Percentiles rank a stretch among this genome's conserved stretches.
phyloP scores from a whole-genome alignment of 2,888 invertebrate species.

The Dysmachus trigonus region DNA sequence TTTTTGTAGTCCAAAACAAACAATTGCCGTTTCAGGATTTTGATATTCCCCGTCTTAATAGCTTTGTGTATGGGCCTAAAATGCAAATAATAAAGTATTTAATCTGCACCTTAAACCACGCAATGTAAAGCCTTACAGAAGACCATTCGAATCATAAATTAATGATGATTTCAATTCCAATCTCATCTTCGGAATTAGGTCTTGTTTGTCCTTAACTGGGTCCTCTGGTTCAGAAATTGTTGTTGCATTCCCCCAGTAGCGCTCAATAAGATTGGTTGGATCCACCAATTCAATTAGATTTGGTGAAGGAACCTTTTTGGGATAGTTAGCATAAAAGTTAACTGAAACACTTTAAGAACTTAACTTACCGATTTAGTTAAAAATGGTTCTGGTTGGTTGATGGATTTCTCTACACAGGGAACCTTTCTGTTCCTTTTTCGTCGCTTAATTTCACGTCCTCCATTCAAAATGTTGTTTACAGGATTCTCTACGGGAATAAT shows the following conservation, averaged over 20 bases:
- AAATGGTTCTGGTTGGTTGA: conserved; percentile 35
- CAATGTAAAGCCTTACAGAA: background rate
- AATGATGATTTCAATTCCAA: background rate
- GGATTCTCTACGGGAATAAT: background rate
- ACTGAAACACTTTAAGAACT: background rate
- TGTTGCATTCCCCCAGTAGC: no score
- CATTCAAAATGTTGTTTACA: background rate
- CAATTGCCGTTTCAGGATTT: conserved; percentile 47
- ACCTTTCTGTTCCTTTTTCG: conserved; percentile 46
- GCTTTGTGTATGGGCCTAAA: conserved; percentile 51
- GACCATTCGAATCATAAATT: background rate
- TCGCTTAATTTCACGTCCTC: conserved; percentile 45
- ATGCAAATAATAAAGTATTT: background rate
- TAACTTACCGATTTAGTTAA: background rate
- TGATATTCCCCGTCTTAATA: conserved; percentile 47
- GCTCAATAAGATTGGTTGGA: background rate
- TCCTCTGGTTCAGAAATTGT: background rate
- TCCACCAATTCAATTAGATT: background rate
- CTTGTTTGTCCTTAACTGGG: background rate
- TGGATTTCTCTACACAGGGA: conserved; percentile 49
- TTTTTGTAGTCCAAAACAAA: conserved; percentile 48
- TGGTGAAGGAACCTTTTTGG: background rate
- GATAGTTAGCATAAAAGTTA: background rate
- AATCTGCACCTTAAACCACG: background rate
- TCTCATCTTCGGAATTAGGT: background rate